phyloP scores from a whole-genome alignment of 2,888 invertebrate genomes.

The Megastigmus dorsalis region DNA sequence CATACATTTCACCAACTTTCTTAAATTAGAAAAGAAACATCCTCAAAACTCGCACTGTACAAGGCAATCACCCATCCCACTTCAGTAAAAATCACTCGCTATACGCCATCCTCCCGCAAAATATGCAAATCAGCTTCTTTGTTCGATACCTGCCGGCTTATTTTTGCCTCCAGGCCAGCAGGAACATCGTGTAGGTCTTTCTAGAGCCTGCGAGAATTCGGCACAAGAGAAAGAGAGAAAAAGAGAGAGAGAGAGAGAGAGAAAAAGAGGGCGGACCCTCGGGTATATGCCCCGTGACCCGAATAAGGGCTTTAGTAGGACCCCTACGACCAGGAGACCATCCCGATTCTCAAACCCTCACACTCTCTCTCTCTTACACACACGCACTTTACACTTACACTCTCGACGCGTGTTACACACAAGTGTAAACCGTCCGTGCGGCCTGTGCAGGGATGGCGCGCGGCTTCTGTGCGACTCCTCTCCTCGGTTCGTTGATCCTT shows the following conservation, averaged over 20 bases:
- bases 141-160: constrained; percentile 74
- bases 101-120: constrained; percentile 54
- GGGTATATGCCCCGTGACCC: constrained; percentile 69
- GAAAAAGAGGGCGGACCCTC: constrained; percentile 63
- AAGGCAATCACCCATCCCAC: background rate
- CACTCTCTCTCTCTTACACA: background rate
- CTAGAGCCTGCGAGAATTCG: background rate
- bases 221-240: too few relatives aligned
- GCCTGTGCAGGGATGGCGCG: background rate
- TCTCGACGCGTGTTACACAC: background rate
- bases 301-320: constrained; percentile 75
- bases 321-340: constrained; percentile 71
- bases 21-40: too few relatives aligned
- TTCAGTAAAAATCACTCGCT: background rate
- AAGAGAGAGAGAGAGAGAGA: too few relatives aligned
- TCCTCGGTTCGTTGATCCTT: too few relatives aligned
- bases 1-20: too few relatives aligned
- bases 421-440: background rate
- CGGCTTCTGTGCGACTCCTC: too few relatives aligned
- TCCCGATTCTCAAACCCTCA: background rate
- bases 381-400: background rate
- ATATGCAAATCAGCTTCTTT: constrained; percentile 74
- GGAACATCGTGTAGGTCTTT: constrained; percentile 62
- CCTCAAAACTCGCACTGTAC: too few relatives aligned
- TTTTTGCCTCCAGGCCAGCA: constrained; percentile 70